Evolutionary conservation across 2,797 vertebrate genomes (phyloP).

Genomic region (Naso thynnoides): DNA sequence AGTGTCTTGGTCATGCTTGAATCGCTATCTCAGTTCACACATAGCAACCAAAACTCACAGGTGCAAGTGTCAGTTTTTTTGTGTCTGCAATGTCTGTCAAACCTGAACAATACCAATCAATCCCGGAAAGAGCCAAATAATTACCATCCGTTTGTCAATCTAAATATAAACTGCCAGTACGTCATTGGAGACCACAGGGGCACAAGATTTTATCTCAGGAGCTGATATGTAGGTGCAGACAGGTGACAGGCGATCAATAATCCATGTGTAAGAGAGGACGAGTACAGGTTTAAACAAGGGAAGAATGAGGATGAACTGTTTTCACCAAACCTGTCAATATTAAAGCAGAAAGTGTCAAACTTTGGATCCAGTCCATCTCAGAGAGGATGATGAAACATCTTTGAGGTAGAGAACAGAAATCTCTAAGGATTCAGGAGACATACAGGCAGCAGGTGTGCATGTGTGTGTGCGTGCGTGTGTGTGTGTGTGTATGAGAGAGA

Average conservation of each 20-base stretch:
- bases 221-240: background rate
- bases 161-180: background rate
- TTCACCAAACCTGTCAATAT: conserved; percentile 29
- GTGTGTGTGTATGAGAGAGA: background rate
- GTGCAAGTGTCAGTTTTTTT: no score
- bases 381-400: conserved; percentile 28
- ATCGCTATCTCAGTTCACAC: no score
- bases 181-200: background rate
- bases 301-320: conserved; percentile 4
- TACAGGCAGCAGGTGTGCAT: background rate
- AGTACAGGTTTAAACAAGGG: background rate
- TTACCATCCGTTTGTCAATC: background rate
- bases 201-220: background rate
- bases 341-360: conserved; percentile 40
- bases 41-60: no score
- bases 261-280: background rate
- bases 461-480: conserved; percentile 1
- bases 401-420: conserved; percentile 16
- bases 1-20: no score
- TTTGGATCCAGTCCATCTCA: conserved; percentile 22
- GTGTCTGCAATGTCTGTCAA: no score
- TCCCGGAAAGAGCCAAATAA: no score
- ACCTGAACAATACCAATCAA: background rate
- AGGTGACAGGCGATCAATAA: conserved; percentile 11
- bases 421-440: conserved; percentile 8